Conservation (phyloP, 2,888 invertebrate species). For the Drosophila conformis region DNA sequence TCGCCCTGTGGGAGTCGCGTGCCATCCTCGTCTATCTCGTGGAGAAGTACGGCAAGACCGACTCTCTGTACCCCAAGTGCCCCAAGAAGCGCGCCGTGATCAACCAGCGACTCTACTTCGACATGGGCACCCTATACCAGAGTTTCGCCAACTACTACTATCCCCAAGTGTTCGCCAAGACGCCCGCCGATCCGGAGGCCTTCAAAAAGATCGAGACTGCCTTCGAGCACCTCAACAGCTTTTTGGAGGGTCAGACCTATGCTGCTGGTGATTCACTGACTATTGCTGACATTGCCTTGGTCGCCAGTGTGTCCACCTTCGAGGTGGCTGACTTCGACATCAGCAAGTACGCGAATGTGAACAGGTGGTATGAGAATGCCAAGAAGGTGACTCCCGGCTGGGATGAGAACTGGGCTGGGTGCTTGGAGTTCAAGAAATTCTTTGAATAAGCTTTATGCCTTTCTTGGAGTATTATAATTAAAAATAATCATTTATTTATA, state of each 20-base stretch:
- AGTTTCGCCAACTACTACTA: constrained; percentile 90
- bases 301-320: constrained; percentile 89
- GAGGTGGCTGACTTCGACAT: constrained; percentile 89
- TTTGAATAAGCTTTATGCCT: constrained; percentile 60
- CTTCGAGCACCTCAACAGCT: constrained; percentile 89
- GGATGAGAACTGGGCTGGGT: constrained; percentile 87
- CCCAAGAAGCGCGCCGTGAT: constrained; percentile 91
- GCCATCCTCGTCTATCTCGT: constrained; percentile 93
- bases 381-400: constrained; percentile 87
- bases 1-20: constrained; percentile 93
- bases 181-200: constrained; percentile 89
- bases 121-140: constrained; percentile 90
- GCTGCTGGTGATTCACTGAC: constrained; percentile 90
- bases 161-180: constrained; percentile 88
- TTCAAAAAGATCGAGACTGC: constrained; percentile 89
- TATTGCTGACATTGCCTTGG: constrained; percentile 90
- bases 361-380: constrained; percentile 87
- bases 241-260: constrained; percentile 89
- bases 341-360: constrained; percentile 89
- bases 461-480: constrained; percentile 13
- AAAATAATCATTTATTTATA: constrained; percentile 45
- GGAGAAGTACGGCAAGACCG: constrained; percentile 92
- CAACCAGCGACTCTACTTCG: constrained; percentile 92
- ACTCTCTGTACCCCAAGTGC: constrained; percentile 90
- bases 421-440: constrained; percentile 86